phyloP scores from a whole-genome alignment of 2,888 invertebrate genomes.

The Drosophila multiciliata region DNA sequence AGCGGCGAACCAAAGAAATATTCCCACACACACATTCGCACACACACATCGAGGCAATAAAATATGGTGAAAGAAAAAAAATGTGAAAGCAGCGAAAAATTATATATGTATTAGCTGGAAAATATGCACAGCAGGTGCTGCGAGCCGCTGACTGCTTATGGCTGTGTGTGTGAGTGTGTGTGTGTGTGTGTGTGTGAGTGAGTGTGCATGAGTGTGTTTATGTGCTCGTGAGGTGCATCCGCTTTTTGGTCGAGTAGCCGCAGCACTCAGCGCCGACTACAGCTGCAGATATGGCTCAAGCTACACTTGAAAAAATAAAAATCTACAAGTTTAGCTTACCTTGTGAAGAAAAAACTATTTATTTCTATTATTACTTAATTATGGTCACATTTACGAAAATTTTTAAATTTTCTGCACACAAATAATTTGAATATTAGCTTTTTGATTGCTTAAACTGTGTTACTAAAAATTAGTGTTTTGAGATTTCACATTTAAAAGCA shows the following conservation, averaged over 20 bases:
- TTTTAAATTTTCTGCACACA: neutral
- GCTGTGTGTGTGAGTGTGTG: constrained; percentile 6
- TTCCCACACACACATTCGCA: neutral
- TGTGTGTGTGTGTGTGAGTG: constrained; percentile 14
- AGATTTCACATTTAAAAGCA: neutral
- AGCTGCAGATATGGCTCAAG: constrained; percentile 42
- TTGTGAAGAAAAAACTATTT: no score
- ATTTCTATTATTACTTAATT: neutral
- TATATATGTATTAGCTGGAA: constrained; percentile 74
- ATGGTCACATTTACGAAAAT: neutral
- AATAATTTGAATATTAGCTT: no score
- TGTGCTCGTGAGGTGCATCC: constrained; percentile 63
- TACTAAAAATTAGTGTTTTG: neutral
- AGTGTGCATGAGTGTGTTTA: constrained; percentile 19
- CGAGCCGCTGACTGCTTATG: constrained; percentile 17
- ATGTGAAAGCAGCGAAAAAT: constrained; percentile 57
- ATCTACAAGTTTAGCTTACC: neutral
- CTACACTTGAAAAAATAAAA: neutral
- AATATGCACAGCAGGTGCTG: constrained; percentile 69
- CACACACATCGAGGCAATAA: constrained; percentile 54
- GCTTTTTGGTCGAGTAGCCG: constrained; percentile 61
- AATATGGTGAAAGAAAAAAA: constrained; percentile 55
- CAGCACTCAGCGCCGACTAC: constrained; percentile 64
- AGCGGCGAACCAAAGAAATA: constrained; percentile 31
- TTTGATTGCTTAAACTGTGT: no score